A percentile compares a stretch with the other conserved stretches of the same genome.
Conservation (phyloP, 2,888 invertebrate species). For the Pandemis heparana region DNA sequence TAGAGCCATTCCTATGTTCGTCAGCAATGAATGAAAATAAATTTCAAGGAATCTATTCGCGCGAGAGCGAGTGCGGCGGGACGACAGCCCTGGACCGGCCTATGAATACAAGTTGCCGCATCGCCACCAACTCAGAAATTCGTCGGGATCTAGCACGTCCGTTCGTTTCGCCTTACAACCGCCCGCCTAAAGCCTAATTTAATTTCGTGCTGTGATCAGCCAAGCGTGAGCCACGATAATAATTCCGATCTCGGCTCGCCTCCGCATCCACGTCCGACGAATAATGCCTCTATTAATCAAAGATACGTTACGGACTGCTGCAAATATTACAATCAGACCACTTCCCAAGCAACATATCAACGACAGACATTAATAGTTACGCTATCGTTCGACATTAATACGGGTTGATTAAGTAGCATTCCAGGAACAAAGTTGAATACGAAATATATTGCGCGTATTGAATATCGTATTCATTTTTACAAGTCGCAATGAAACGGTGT, state of each 20-base stretch:
- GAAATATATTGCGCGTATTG: not conserved
- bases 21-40: conserved; percentile 66
- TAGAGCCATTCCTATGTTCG: conserved; percentile 58
- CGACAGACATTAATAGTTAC: conserved; percentile 36
- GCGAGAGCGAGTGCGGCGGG: conserved; percentile 55
- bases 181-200: conserved; percentile 71
- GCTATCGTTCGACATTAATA: conserved; percentile 11
- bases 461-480: not conserved
- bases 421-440: conserved; percentile 16
- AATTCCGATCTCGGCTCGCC: conserved; percentile 68
- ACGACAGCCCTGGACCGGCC: conserved; percentile 60
- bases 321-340: conserved; percentile 39
- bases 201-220: conserved; percentile 78
- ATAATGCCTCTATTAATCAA: conserved; percentile 73
- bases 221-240: conserved; percentile 75
- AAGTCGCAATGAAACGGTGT: not conserved
- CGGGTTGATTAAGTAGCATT: conserved; percentile 30
- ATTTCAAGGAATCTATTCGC: conserved; percentile 70
- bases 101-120: conserved; percentile 70
- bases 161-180: conserved; percentile 46
- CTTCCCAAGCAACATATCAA: conserved; percentile 36
- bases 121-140: conserved; percentile 56
- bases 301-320: conserved; percentile 44
- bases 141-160: conserved; percentile 49
- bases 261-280: conserved; percentile 60